Base-by-base conservation (phyloP, 37 sponge, comb jelly and placozoan genomes). In the Ephydatia muelleri region DNA sequence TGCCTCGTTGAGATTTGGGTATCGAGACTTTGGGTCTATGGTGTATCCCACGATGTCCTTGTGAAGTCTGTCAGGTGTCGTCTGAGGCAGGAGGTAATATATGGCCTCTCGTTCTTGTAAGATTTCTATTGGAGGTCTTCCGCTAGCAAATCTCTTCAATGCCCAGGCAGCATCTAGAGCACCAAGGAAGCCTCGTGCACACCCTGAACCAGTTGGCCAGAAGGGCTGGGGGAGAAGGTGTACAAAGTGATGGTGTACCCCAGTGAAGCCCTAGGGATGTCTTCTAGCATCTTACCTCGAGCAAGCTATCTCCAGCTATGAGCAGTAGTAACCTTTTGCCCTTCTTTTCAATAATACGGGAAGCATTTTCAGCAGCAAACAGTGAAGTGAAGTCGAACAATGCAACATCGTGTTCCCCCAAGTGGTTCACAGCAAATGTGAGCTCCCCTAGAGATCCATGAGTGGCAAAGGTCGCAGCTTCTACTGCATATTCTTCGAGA, bases 201-300 rank as follows among this genome's bases (percentile, higher is more conserved):
- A 85, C 8, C 98, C 98, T 70, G 98, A 88, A 0, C 98, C 98
- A 32, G 88, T 84, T 19, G 98, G 98, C 98, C 98, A 97, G 84
- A 97, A 97, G 38, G 98, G 98, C 92, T 96, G 75, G 5, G 79
- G 80, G 31, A 8, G 5, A 37, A 25, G 76, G 25, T 76, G 27
- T 13, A 2, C 48, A 76, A 0, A 76, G 33, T n/a, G 28, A 64
- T 30, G 27, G 28, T 64, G 13, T 12, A 64, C 57, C 9, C 19
- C 0, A 29, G 4, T 79, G 27, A 6, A 11, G 11, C 8, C 12
- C 9, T 36, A 11, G 33, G n/a, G 8, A 19, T 25, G 14, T 69
- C 33, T 9, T 26, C 37, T 8, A 39, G 35, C 5, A 26, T 8
- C 88, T 67, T 49, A 90, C 94, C 78, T 96, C 97, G 19, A 90